phyloP scores from a whole-genome alignment of 2,797 vertebrate genomes.

The Parauchenoglanis punctatus region DNA sequence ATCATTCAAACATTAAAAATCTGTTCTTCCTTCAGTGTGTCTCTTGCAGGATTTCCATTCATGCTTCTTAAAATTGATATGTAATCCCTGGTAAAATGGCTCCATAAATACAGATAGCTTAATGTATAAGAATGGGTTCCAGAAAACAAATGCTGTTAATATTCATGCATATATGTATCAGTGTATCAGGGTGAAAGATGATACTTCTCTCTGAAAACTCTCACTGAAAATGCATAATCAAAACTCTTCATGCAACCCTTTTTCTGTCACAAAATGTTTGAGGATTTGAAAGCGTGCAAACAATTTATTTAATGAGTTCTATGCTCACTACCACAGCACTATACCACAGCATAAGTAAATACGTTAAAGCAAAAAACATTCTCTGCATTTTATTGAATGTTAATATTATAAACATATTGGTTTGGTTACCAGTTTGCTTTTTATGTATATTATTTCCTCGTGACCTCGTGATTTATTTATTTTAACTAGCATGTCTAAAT shows the following conservation, averaged over 20 bases:
- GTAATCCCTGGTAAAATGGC: background rate
- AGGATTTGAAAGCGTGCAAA: constrained; percentile 9
- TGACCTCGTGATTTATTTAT: background rate
- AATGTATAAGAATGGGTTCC: background rate
- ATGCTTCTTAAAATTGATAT: background rate
- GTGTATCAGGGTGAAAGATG: constrained; percentile 11
- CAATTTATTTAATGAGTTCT: constrained; percentile 30
- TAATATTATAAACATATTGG: background rate
- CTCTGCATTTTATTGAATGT: background rate
- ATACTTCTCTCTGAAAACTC: constrained; percentile 20
- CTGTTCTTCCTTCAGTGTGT: background rate
- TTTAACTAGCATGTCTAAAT: background rate
- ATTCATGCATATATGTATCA: constrained; percentile 21
- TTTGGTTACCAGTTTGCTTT: background rate
- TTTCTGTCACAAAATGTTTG: constrained; percentile 14
- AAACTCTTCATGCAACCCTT: background rate
- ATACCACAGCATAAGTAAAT: constrained; percentile 7
- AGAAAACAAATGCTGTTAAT: constrained; percentile 35
- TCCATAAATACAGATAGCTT: constrained; percentile 32
- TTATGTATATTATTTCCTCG: background rate
- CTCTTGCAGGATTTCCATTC: background rate
- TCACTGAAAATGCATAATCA: constrained; percentile 20
- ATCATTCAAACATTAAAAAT: background rate
- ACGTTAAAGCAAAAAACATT: background rate
- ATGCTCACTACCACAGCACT: constrained; percentile 7